A percentile compares a stretch with the other conserved stretches of the same genome.
Conservation (phyloP, 2,797 vertebrate species). For the Danio jaintianensis region DNA sequence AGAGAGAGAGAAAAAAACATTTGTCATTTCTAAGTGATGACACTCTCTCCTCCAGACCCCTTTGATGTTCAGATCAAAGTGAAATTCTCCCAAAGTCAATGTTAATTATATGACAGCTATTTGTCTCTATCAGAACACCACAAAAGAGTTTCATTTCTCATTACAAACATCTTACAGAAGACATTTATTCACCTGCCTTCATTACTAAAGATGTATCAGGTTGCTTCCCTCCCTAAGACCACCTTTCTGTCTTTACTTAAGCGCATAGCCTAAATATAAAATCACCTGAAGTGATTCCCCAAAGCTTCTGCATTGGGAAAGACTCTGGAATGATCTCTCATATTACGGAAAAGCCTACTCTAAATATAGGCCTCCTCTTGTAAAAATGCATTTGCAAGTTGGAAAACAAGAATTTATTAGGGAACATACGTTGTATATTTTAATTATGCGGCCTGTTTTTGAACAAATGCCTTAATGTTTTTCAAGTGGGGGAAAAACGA, state of each 20-base stretch:
- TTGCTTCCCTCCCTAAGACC: background rate
- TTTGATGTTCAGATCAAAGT: constrained; percentile 50
- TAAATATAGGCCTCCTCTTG: constrained; percentile 11
- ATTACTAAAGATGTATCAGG: background rate
- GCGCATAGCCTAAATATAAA: constrained; percentile 1
- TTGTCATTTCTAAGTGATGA: constrained; percentile 45
- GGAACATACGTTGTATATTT: constrained; percentile 32
- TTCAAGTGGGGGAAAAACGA: constrained; percentile 42
- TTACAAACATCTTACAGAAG: background rate
- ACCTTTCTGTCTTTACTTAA: background rate
- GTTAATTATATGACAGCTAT: constrained; percentile 23
- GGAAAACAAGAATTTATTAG: constrained; percentile 42
- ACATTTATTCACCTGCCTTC: constrained; percentile 14
- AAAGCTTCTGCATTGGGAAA: background rate
- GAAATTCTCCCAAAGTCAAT: constrained; percentile 30
- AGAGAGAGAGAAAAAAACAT: background rate
- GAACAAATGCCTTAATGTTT: constrained; percentile 58
- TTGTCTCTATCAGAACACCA: constrained; percentile 6
- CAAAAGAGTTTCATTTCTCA: background rate
- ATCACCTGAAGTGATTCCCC: background rate
- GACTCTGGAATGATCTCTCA: background rate
- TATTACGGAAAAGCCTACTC: constrained; percentile 21
- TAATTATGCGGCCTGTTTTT: constrained; percentile 38
- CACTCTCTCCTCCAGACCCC: constrained; percentile 1
- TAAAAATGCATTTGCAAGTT: constrained; percentile 25